These are phyloP conservation scores for Flexamia atlantica DNA, from an alignment of 2,888 invertebrate genomes.

Conservation along the genomic window DNA sequence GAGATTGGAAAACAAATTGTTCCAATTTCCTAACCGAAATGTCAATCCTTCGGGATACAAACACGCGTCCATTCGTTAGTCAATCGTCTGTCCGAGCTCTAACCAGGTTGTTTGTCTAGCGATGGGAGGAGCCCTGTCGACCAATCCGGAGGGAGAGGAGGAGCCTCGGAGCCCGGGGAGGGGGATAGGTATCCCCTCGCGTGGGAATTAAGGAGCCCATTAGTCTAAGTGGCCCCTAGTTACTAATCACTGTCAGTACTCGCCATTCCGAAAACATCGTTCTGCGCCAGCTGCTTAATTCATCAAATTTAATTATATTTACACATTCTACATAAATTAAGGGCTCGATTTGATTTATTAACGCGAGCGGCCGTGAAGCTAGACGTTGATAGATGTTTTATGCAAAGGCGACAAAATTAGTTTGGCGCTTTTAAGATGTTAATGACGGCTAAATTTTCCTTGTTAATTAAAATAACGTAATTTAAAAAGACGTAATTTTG, in stretches of 20 bases:
- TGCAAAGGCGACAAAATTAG: conserved; percentile 49
- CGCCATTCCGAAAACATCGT: conserved; percentile 49
- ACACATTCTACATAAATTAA: conserved; percentile 58
- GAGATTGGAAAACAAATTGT: conserved; percentile 59
- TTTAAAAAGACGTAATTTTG: conserved; percentile 33
- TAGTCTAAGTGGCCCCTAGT: conserved; percentile 50
- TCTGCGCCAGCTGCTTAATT: conserved; percentile 14
- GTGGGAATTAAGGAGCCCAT: conserved; percentile 51
- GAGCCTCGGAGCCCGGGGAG: neutral
- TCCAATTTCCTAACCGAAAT: conserved; percentile 52
- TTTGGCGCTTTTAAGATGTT: conserved; percentile 31
- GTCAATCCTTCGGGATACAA: conserved; percentile 44
- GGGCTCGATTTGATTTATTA: conserved; percentile 38
- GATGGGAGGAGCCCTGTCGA: conserved; percentile 21
- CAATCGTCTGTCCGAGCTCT: conserved; percentile 56
- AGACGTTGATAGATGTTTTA: conserved; percentile 54
- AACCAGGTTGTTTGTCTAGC: conserved; percentile 54
- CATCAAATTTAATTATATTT: conserved; percentile 57
- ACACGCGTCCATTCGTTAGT: conserved; percentile 48
- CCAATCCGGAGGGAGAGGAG: conserved; percentile 27
- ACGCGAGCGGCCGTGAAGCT: neutral
- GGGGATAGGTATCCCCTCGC: conserved; percentile 7
- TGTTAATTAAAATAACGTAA: conserved; percentile 26
- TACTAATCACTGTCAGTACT: conserved; percentile 44
- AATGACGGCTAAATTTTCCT: conserved; percentile 27